Conservation (phyloP, 92 coral and sea anemone species). For the Phymanthus crucifer region DNA sequence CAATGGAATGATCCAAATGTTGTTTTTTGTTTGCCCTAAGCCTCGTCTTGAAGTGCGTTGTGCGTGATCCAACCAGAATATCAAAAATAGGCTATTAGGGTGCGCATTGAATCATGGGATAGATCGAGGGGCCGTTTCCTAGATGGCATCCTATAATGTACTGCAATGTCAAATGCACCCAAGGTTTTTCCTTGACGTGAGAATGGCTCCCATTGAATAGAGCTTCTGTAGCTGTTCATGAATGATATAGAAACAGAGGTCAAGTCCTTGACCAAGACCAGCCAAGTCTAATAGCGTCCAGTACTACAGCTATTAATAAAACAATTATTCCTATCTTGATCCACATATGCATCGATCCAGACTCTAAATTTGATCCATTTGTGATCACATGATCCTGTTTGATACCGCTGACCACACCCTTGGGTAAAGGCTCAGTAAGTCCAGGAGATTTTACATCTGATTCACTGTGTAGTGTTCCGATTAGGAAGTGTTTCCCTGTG, state of each 20-base stretch:
- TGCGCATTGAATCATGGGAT: too few species aligned
- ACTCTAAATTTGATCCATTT: slow-evolving; percentile 7
- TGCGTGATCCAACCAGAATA: too few species aligned
- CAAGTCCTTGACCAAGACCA: slow-evolving; percentile 55
- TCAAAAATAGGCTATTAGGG: too few species aligned
- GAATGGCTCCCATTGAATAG: too few species aligned
- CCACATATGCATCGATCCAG: slow-evolving; percentile 48
- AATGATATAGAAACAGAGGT: neutral
- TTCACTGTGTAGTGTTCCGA: slow-evolving; percentile 70
- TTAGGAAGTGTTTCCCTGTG: slow-evolving; percentile 87
- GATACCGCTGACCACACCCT: slow-evolving; percentile 94
- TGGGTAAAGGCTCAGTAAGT: slow-evolving; percentile 87
- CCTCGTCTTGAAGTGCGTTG: too few species aligned
- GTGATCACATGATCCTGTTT: slow-evolving; percentile 24
- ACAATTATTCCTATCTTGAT: slow-evolving; percentile 65
- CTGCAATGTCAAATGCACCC: too few species aligned
- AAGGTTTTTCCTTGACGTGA: too few species aligned
- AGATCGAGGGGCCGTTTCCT: too few species aligned
- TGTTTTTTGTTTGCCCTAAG: too few species aligned
- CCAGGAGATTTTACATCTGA: slow-evolving; percentile 79
- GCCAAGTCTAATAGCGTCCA: slow-evolving; percentile 60
- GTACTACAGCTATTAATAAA: slow-evolving; percentile 69
- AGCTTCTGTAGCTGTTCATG: too few species aligned
- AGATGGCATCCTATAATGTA: too few species aligned
- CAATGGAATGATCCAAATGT: too few species aligned